Base-by-base conservation (phyloP, 53 echinoderm and acorn worm genomes). In the Pentamera pediparva region DNA sequence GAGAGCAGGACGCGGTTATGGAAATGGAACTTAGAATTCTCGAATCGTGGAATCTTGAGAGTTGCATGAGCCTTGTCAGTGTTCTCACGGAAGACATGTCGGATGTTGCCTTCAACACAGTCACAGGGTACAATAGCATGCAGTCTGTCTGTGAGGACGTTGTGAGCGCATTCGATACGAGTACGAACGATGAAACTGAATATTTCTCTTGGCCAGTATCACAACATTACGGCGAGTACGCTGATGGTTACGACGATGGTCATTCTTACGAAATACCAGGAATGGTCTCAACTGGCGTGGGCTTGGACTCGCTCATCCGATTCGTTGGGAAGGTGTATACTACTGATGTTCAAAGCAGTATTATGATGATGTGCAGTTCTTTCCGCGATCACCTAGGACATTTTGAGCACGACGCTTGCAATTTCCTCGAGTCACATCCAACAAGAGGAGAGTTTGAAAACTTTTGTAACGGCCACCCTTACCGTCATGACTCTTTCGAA, bases 261-360 rank as follows among this genome's bases (percentile, higher is more conserved):
- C n/a, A n/a, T n/a, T n/a, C n/a, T n/a, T n/a, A n/a, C n/a, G n/a
- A n/a, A n/a, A n/a, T n/a, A 65, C 38, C 39, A 39, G 65, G 26
- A 15, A 34, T 50, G 51, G 0, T 70, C 3, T 32, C 32, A 17
- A 31, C 52, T 6, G 71, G 71, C 0, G 71, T 70, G 30, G 29
- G 6, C 6, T 20, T 70, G 30, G 48, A 49, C 48, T 30, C 49
- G 27, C 37, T 72, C 17, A 35, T 72, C 19, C 28, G 33, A 24
- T 72, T 72, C 10, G 34, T 35, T 32, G 73, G 73, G 32, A 24
- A n/a, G 34, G 24, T 72, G 4, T 72, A 72, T 37, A 72, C 51
- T 72, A 54, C 73, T 9, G 26, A 50, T 20, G 34, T 72, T 53
- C 10, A 7, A 17, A 21, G 25, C 34, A 54, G 73, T 24, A 33